Base-by-base conservation (phyloP, 2,113 vertebrate species). In the Chrysemys picta region DNA sequence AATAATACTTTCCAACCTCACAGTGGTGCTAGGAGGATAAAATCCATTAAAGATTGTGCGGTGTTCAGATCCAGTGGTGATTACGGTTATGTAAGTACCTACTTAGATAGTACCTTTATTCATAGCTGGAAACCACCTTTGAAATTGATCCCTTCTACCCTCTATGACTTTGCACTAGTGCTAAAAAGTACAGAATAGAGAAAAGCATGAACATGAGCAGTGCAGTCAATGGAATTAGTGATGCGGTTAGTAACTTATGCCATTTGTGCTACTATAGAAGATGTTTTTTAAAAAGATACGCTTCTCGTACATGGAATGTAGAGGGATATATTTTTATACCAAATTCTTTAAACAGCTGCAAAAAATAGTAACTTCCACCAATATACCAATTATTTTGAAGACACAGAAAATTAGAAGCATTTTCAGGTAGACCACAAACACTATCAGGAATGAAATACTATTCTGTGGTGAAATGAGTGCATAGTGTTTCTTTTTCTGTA, bases 201-300 rank as follows among this genome's bases (percentile, higher is more conserved):
- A 82, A 78, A 95, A 94, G 92, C 47, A 0, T 91, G 90, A 42
- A 53, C 65, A 82, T 96, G 94, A 96, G 92, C 92, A 91, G 83
- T 87, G 56, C 31, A 94, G 57, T 84, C 75, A 89, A 27, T 91
- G 89, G 31, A 89, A 88, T 81, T 29, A 85, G 50, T 89, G 65
- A 94, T 79, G 75, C 54, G 75, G 54, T 91, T 82, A 85, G 22
- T 52, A 84, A 94, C 84, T 89, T 82, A 93, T 82, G 89, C 50
- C 24, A 82, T 76, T 42, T 82, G 27, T 83, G 45, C 57, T 92
- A 17, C 83, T 82, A 10, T 38, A 12, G 88, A 91, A 5, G 35
- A 19, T 25, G 80, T 10, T 47, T 91, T 90, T 80, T 93, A 45
- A 85, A 93, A 76, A 84, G 49, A 21, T 86, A 52, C 76, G 59